phyloP scores from a whole-genome alignment of 2,113 vertebrate genomes.

The Ifrita kowaldi region DNA sequence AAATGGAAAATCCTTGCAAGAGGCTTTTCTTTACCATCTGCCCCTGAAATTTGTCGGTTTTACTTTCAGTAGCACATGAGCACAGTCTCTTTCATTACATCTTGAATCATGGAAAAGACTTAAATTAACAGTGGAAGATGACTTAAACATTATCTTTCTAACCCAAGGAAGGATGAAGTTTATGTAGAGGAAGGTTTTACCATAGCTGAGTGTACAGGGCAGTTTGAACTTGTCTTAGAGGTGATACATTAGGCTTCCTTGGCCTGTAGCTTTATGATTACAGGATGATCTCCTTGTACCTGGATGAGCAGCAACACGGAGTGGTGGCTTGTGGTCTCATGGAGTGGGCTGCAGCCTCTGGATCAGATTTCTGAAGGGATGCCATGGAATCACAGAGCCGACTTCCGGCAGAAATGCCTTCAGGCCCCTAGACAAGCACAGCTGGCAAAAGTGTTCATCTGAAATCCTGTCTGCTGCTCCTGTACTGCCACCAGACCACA shows the following conservation, averaged over 20 bases:
- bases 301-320: fast-evolving
- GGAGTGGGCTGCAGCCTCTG: not conserved
- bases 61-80: not conserved
- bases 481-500: not conserved
- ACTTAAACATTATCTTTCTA: not conserved
- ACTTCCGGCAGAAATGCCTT: not conserved
- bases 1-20: not conserved
- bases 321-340: fast-evolving
- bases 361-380: not conserved
- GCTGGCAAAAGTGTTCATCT: not conserved
- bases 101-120: not conserved
- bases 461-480: not conserved
- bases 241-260: not conserved
- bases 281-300: not conserved
- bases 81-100: fast-evolving
- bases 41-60: not conserved
- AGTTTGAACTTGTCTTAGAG: not conserved
- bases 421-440: not conserved
- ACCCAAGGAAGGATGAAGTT: not conserved
- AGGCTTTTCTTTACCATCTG: not conserved
- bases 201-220: not conserved
- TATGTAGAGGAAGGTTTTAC: not conserved
- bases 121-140: not conserved
- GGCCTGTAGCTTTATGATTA: not conserved
- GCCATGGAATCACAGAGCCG: fast-evolving